Conservation (phyloP, 2,113 vertebrate genomes). For the Heterotilapia buettikoferi region DNA sequence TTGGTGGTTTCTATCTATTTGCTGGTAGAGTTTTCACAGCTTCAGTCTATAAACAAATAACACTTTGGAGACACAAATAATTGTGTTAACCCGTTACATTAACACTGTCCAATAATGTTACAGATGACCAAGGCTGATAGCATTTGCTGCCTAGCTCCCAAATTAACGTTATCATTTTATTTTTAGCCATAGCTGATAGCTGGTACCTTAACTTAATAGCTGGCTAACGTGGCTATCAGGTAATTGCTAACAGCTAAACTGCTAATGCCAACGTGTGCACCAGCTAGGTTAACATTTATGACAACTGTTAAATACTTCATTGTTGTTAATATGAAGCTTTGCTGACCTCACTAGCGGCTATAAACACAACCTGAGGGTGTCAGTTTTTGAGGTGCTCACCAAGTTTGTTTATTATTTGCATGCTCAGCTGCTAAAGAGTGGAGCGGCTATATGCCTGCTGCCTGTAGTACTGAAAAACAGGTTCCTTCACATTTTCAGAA, state of each 20-base stretch:
- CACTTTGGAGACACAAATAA: neutral
- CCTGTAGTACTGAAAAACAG: neutral
- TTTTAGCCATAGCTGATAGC: neutral
- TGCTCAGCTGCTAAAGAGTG: neutral
- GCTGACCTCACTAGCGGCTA: neutral
- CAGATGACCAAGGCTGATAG: neutral
- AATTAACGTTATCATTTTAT: neutral
- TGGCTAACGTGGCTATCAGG: neutral
- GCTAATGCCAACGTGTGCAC: neutral
- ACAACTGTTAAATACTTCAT: neutral
- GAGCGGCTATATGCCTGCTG: neutral
- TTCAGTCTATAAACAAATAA: neutral
- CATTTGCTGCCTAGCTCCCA: neutral
- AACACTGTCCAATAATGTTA: neutral
- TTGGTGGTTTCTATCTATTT: neutral
- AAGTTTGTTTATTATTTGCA: neutral
- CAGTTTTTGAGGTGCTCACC: neutral
- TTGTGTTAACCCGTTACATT: neutral
- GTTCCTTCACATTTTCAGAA: neutral
- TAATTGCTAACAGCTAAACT: neutral
- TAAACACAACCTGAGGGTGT: neutral
- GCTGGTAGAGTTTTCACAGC: neutral
- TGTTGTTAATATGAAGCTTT: neutral
- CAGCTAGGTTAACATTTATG: neutral
- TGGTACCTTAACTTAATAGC: neutral